Evolutionary conservation across 2,797 vertebrate genomes (phyloP).

Genomic region (Rhinichthys osculus): DNA sequence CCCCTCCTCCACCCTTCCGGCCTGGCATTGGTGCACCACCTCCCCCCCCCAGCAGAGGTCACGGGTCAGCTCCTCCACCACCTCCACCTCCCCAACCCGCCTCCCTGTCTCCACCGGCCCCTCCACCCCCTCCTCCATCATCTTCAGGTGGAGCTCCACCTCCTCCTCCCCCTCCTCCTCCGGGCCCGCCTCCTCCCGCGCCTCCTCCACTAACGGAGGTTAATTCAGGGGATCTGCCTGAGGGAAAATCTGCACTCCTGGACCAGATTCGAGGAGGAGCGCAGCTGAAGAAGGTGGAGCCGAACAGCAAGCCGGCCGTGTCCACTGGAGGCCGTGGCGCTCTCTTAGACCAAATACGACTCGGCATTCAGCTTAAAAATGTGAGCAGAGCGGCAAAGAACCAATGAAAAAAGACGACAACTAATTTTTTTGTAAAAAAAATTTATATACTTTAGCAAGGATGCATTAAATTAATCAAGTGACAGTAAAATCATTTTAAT

Average conservation of each 20-base stretch:
- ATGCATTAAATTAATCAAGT: not conserved
- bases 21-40: conserved; percentile 81
- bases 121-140: conserved; percentile 43
- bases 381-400: conserved; percentile 75
- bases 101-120: conserved; percentile 59
- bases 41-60: conserved; percentile 82
- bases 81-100: conserved; percentile 68
- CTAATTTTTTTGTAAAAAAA: not conserved
- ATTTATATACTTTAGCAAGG: not conserved
- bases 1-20: conserved; percentile 87
- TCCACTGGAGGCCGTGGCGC: conserved; percentile 86
- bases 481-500: not conserved
- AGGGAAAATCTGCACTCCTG: conserved; percentile 87
- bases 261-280: conserved; percentile 93
- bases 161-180: conserved; percentile 79
- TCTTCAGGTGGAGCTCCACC: conserved; percentile 70
- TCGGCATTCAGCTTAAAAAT: conserved; percentile 92
- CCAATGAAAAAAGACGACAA: not conserved
- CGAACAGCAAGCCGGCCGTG: conserved; percentile 84
- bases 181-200: conserved; percentile 79
- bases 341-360: conserved; percentile 95
- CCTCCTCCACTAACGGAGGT: conserved; percentile 79
- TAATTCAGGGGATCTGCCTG: conserved; percentile 75
- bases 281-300: conserved; percentile 93
- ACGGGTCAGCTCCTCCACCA: conserved; percentile 70